Percentiles rank a stretch among this genome's conserved stretches.
Conservation (phyloP, 2,797 vertebrate species). For the Molossus molossus region DNA sequence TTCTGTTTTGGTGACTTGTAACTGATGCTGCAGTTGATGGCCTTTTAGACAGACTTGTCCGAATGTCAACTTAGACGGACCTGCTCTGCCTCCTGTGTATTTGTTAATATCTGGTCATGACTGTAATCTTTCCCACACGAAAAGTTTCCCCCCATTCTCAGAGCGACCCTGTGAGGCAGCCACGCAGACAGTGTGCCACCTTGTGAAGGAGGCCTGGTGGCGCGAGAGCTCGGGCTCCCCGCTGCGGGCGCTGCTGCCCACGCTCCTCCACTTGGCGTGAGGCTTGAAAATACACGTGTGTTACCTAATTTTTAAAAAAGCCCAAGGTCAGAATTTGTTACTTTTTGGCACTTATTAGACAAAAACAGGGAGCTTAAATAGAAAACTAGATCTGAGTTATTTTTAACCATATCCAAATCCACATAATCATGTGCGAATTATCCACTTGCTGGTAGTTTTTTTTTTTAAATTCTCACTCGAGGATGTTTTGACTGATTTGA, state of each 20-base stretch:
- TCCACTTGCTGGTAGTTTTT: neutral
- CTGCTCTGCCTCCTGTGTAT: neutral
- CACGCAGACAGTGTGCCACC: neutral
- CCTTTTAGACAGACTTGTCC: neutral
- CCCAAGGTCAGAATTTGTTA: slow-evolving; percentile 20
- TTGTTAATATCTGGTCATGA: neutral
- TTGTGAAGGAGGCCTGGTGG: neutral
- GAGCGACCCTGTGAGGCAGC: neutral
- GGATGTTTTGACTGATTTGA: neutral
- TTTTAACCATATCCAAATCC: neutral
- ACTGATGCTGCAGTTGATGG: neutral
- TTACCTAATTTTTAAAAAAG: neutral
- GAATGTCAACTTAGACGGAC: neutral
- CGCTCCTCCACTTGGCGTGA: neutral
- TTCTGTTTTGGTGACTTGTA: slow-evolving; percentile 5
- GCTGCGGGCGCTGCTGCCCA: neutral
- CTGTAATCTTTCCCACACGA: neutral
- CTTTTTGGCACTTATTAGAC: slow-evolving; percentile 33
- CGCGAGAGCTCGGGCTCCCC: slow-evolving; percentile 27
- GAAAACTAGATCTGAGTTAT: slow-evolving; percentile 36
- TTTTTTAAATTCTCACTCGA: neutral
- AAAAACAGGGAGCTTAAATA: slow-evolving; percentile 39
- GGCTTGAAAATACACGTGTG: slow-evolving; percentile 45
- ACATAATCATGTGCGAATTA: neutral
- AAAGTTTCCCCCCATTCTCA: slow-evolving; percentile 7